Evolutionary conservation across 1,140 invertebrate genomes (phyloP).

Genomic region (Leptonema lineaticorne): DNA sequence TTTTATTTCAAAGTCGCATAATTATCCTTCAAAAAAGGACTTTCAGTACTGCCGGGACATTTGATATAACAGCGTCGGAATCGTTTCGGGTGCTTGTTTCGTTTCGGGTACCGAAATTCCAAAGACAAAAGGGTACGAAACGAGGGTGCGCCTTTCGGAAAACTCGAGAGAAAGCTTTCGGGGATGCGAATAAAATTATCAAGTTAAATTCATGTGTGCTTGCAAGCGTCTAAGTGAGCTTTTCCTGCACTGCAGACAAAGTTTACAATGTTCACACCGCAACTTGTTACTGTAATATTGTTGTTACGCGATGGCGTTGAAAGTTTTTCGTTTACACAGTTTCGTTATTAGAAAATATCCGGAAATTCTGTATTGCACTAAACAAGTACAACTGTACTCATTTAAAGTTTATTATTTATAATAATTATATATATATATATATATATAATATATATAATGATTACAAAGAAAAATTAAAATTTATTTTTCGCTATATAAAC

Average conservation of each 20-base stretch:
- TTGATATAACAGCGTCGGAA: too few relatives aligned
- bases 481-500: too few relatives aligned
- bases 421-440: too few relatives aligned
- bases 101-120: too few relatives aligned
- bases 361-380: too few relatives aligned
- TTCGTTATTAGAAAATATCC: too few relatives aligned
- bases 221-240: not conserved
- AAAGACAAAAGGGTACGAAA: not conserved
- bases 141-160: not conserved
- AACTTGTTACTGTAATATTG: not conserved
- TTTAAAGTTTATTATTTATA: too few relatives aligned
- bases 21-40: not conserved
- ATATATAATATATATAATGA: too few relatives aligned
- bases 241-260: not conserved
- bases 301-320: not conserved
- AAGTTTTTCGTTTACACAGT: not conserved
- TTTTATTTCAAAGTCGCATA: slow-evolving; percentile 3
- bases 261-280: not conserved
- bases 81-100: too few relatives aligned
- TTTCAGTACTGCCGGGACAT: too few relatives aligned
- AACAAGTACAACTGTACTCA: too few relatives aligned
- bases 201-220: not conserved
- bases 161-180: not conserved
- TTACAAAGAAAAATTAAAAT: too few relatives aligned
- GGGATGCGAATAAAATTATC: not conserved